A percentile compares a stretch with the other conserved stretches of the same genome.
phyloP scores from a whole-genome alignment of 2,113 vertebrate genomes.

The Phyllostomus discolor region DNA sequence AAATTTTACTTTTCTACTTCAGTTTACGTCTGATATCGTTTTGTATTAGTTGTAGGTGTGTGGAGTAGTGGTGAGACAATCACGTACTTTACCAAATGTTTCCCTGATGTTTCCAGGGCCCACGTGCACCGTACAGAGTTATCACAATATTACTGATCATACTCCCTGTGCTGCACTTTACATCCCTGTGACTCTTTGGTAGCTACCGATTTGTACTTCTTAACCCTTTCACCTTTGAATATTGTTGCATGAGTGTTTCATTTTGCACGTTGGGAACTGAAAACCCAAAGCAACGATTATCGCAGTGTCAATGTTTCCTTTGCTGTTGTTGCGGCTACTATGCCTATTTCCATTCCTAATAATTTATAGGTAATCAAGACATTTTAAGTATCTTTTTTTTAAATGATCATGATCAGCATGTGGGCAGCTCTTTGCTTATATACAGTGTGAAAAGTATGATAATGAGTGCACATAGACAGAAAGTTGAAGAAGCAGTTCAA shows the following conservation, averaged over 20 bases:
- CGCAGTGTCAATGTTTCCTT: not conserved
- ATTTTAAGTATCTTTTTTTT: not conserved
- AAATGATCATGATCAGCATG: not conserved
- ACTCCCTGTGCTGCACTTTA: not conserved
- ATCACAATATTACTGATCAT: not conserved
- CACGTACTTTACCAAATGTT: not conserved
- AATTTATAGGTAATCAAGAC: not conserved
- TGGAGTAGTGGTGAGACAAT: not conserved
- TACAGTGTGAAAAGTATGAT: fast-evolving
- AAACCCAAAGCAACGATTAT: not conserved
- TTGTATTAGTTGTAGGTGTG: not conserved
- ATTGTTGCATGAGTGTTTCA: not conserved
- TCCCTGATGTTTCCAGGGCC: not conserved
- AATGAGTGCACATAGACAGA: not conserved
- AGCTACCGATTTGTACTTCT: not conserved
- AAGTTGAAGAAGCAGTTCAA: conserved; percentile 9
- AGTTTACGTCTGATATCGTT: not conserved
- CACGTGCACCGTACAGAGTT: not conserved
- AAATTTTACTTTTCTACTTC: not conserved
- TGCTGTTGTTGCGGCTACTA: not conserved
- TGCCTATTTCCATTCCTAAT: not conserved
- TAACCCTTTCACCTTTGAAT: not conserved
- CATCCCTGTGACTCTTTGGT: not conserved
- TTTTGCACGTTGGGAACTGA: not conserved
- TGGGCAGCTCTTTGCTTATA: not conserved